Percentiles rank a stretch among this genome's conserved stretches.
phyloP scores from a whole-genome alignment of 2,113 vertebrate species.

The Oreocharis arfaki region DNA sequence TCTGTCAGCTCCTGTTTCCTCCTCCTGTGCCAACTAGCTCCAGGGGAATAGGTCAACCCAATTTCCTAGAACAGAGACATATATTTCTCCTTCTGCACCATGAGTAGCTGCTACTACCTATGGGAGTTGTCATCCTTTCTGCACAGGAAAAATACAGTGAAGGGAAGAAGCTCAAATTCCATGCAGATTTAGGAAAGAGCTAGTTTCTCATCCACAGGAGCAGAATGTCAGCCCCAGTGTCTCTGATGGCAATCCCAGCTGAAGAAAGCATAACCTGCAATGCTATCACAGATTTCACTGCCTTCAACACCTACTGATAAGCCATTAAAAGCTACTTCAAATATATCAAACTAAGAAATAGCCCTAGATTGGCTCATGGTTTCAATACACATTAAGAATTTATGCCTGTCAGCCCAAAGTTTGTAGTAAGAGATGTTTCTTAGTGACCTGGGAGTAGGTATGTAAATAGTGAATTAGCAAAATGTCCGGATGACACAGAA shows the following conservation, averaged over 20 bases:
- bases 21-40: background rate
- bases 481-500: constrained; percentile 67
- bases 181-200: background rate
- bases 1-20: background rate
- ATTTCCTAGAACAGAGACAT: background rate
- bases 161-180: background rate
- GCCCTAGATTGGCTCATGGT: background rate
- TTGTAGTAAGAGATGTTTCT: constrained; percentile 57
- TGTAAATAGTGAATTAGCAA: constrained; percentile 70
- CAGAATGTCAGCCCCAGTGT: background rate
- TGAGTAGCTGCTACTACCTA: background rate
- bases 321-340: background rate
- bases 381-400: constrained; percentile 49
- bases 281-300: background rate
- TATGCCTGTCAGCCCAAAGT: constrained; percentile 45
- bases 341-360: constrained; percentile 39
- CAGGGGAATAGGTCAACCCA: constrained; percentile 7
- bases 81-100: background rate
- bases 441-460: constrained; percentile 65
- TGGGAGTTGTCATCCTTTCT: background rate
- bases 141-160: background rate
- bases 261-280: background rate
- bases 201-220: background rate
- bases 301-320: constrained; percentile 1
- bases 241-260: background rate